Evolutionary conservation across 2,113 vertebrate species (phyloP).

Genomic region (Psettodes erumei): DNA sequence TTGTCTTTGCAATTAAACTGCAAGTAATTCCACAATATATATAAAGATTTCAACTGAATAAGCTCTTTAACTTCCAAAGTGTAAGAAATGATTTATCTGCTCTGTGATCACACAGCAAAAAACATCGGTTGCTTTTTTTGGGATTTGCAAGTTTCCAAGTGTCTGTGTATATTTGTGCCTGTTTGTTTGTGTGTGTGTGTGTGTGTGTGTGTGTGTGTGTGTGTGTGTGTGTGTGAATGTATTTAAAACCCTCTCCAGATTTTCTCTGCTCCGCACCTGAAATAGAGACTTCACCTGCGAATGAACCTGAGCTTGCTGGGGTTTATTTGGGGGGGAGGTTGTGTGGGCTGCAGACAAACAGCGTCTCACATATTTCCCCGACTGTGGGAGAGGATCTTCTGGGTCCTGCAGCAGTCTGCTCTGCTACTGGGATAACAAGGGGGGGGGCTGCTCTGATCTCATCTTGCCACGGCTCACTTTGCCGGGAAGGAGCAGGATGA

Average conservation of each 20-base stretch:
- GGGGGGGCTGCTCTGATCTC: slow-evolving; percentile 79
- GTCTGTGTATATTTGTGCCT: slow-evolving; percentile 45
- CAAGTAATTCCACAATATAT: slow-evolving; percentile 46
- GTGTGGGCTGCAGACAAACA: slow-evolving; percentile 59
- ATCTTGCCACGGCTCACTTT: slow-evolving; percentile 67
- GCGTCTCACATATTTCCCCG: slow-evolving; percentile 53
- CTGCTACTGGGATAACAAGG: slow-evolving; percentile 65
- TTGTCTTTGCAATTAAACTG: slow-evolving; percentile 43
- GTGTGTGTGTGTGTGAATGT: neutral
- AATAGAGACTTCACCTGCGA: slow-evolving; percentile 72
- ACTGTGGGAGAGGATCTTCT: slow-evolving; percentile 55
- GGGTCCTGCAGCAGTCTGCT: slow-evolving; percentile 72
- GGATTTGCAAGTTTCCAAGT: slow-evolving; percentile 57
- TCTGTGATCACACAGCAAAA: slow-evolving; percentile 70
- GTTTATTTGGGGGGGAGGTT: slow-evolving; percentile 22
- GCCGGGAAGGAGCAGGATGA: slow-evolving; percentile 79
- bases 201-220: slow-evolving; percentile 4
- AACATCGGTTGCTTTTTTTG: slow-evolving; percentile 58
- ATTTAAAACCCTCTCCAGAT: slow-evolving; percentile 42
- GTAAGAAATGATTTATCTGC: slow-evolving; percentile 68
- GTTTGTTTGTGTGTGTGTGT: slow-evolving; percentile 14
- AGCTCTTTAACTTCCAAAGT: slow-evolving; percentile 47
- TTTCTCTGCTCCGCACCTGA: slow-evolving; percentile 60
- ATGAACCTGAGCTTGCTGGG: slow-evolving; percentile 66
- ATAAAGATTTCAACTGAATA: slow-evolving; percentile 53